Percentiles rank a stretch among this genome's conserved stretches.
phyloP scores from a whole-genome alignment of 2,797 vertebrate genomes.

The Salarias fasciatus region DNA sequence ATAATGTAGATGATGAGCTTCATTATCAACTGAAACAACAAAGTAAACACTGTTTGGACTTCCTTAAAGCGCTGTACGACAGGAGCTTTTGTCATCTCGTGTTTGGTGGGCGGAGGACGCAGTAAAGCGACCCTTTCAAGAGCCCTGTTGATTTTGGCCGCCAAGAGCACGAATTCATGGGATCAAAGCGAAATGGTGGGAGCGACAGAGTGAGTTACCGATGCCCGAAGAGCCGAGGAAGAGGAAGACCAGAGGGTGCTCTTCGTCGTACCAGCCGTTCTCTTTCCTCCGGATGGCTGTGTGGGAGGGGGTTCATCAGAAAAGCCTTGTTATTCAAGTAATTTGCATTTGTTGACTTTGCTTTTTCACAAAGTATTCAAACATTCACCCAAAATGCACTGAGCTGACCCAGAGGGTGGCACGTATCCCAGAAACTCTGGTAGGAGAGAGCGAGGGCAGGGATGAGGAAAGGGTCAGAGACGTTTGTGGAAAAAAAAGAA shows the following conservation, averaged over 20 bases:
- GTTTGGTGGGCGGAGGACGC: too few species aligned
- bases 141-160: constrained; percentile 49
- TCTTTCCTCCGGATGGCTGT: constrained; percentile 97
- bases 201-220: constrained; percentile 81
- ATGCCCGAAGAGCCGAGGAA: constrained; percentile 98
- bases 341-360: constrained; percentile 70
- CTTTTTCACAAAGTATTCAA: constrained; percentile 31
- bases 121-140: constrained; percentile 19
- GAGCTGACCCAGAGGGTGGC: constrained; percentile 47
- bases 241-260: constrained; percentile 96
- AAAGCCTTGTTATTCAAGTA: constrained; percentile 38
- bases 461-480: constrained; percentile 75
- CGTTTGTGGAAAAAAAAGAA: constrained; percentile 58
- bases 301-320: constrained; percentile 23
- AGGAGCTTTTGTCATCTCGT: too few species aligned
- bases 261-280: constrained; percentile 98
- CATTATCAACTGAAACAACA: too few species aligned
- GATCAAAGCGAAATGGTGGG: constrained; percentile 18
- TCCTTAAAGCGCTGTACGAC: background rate
- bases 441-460: constrained; percentile 56
- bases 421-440: constrained; percentile 71
- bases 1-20: too few species aligned
- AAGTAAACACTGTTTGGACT: too few species aligned
- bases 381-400: constrained; percentile 42
- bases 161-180: constrained; percentile 8